These are phyloP conservation scores for Agrypnus murinus DNA, from an alignment of 2,888 invertebrate genomes.

Conservation along the genomic window DNA sequence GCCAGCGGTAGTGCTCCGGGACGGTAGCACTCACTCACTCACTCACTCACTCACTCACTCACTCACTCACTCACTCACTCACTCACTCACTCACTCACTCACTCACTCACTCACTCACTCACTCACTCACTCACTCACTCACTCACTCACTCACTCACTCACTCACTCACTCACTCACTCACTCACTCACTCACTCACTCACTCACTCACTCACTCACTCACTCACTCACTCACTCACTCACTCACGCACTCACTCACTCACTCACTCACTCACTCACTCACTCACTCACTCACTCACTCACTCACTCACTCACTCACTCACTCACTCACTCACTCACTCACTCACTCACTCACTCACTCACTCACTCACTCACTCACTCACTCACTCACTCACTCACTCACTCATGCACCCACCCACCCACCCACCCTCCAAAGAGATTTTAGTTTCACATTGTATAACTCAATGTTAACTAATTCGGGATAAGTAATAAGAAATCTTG, in stretches of 20 bases:
- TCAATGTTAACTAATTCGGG: too few relatives aligned
- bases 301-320: not conserved
- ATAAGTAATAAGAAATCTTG: too few relatives aligned
- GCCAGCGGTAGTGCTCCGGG: too few relatives aligned
- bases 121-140: not conserved
- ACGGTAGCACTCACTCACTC: constrained; percentile 15
- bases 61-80: not conserved
- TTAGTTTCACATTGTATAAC: too few relatives aligned
- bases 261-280: not conserved
- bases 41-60: constrained; percentile 8
- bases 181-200: not conserved
- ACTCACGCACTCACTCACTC: too few relatives aligned
- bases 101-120: not conserved
- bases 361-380: not conserved
- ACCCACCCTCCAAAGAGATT: too few relatives aligned
- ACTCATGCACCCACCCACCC: too few relatives aligned
- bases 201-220: not conserved
- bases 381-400: not conserved
- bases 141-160: not conserved
- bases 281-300: not conserved
- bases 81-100: too few relatives aligned
- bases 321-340: not conserved
- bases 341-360: not conserved
- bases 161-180: not conserved
- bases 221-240: not conserved